phyloP scores from a whole-genome alignment of 2,888 invertebrate genomes.

The Eulithis prunata region DNA sequence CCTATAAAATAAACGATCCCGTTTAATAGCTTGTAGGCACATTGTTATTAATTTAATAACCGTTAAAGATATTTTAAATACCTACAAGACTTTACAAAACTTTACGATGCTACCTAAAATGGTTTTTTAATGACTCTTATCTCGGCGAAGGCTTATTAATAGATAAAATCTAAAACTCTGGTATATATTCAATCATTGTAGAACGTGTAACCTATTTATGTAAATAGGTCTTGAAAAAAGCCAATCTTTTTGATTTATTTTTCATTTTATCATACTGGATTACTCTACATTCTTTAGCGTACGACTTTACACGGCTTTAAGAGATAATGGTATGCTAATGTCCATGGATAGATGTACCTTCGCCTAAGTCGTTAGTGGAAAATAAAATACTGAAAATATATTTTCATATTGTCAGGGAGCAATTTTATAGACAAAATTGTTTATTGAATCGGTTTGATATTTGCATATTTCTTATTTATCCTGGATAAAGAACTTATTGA shows the following conservation, averaged over 20 bases:
- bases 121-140: slow-evolving; percentile 23
- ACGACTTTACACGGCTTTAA: slow-evolving; percentile 61
- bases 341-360: slow-evolving; percentile 54
- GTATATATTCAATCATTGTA: slow-evolving; percentile 52
- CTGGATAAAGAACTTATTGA: slow-evolving; percentile 18
- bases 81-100: slow-evolving; percentile 28
- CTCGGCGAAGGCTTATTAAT: slow-evolving; percentile 7
- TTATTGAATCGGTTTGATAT: slow-evolving; percentile 9
- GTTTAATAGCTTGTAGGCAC: slow-evolving; percentile 47
- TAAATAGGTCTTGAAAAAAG: slow-evolving; percentile 51
- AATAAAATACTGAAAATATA: slow-evolving; percentile 48
- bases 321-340: slow-evolving; percentile 70
- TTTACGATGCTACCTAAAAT: slow-evolving; percentile 38
- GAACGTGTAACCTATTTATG: slow-evolving; percentile 53
- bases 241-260: slow-evolving; percentile 52
- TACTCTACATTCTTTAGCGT: slow-evolving; percentile 62
- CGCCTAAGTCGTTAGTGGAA: slow-evolving; percentile 51
- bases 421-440: slow-evolving; percentile 19
- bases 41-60: slow-evolving; percentile 47
- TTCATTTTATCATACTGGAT: slow-evolving; percentile 58
- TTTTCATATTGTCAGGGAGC: slow-evolving; percentile 36
- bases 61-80: slow-evolving; percentile 34
- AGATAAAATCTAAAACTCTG: slow-evolving; percentile 35
- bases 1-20: slow-evolving; percentile 45
- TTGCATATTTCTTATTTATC: slow-evolving; percentile 19